Base-by-base conservation (phyloP, 2,113 vertebrate genomes). In the Colinus virginianus region DNA sequence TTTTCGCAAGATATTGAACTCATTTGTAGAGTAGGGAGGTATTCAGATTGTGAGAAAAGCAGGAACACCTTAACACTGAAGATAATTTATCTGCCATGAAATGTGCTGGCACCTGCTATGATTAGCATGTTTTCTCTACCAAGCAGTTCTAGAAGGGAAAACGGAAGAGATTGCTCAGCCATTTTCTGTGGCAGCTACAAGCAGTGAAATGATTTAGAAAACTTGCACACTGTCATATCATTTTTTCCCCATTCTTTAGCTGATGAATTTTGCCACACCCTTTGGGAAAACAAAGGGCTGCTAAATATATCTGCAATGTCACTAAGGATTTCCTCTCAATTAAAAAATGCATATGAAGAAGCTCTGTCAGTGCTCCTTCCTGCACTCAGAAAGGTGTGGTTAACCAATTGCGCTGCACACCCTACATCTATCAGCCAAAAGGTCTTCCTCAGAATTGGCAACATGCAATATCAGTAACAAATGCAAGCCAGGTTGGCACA, bases 211-310 rank as follows among this genome's bases (percentile, higher is more conserved):
- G 15, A 5, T 84, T 79, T 28, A 63, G 63, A 36, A 3, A 69
- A 63, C 84, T 91, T 83, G 76, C 66, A 86, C 69, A 21, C 32
- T 45, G 56, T 64, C 76, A 69, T 69, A 74, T 42, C 7, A 28
- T 15, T 58, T 83, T 79, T 93, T 59, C 63, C 84, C 26, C 51
- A 30, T 86, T 45, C 79, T 81, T 88, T 78, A 75, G 85, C 82
- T 48, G 79, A 91, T 94, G 93, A 96, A 94, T 91, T 94, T 85
- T 88, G 79, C 72, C 87, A 91, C 94, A 89, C 95, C 96, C 84
- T 77, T 59, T 21, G 22, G 53, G 77, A 96, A 88, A 90, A 82
- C 77, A 46, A 79, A 69, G 55, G n/a, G 28, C 48, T 84, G 32
- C 66, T 68, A 59, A 87, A 90, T 93, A 48, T 3, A 2, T 84